Conservation (phyloP, 2,113 vertebrate genomes). For the Raja brachyura region DNA sequence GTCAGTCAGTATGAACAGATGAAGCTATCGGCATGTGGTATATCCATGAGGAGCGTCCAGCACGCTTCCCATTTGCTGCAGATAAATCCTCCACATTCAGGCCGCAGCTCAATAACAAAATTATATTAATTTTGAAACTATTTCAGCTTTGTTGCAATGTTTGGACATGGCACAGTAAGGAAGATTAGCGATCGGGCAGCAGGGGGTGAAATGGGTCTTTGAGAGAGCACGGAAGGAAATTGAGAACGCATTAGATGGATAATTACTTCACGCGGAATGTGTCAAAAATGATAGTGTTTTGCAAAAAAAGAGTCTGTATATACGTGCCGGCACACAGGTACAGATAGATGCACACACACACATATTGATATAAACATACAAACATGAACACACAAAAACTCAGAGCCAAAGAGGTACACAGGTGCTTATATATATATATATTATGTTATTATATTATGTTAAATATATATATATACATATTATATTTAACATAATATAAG, state of each 20-base stretch:
- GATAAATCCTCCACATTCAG: slow-evolving; percentile 1
- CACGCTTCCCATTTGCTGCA: background rate
- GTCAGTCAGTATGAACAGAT: background rate
- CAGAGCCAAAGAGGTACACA: no score
- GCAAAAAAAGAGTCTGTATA: background rate
- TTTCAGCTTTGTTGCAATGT: slow-evolving; percentile 21
- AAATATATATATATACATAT: no score
- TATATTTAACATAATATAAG: no score
- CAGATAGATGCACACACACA: background rate
- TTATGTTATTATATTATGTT: no score
- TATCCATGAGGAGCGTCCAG: background rate
- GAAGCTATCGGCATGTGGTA: background rate
- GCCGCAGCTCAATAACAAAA: background rate
- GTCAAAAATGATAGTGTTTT: slow-evolving; percentile 16
- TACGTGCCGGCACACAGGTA: background rate
- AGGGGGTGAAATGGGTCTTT: slow-evolving; percentile 23
- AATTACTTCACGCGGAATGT: slow-evolving; percentile 21
- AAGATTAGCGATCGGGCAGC: slow-evolving; percentile 15
- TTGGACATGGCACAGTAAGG: slow-evolving; percentile 24
- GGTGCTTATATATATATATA: no score
- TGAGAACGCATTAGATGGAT: slow-evolving; percentile 3
- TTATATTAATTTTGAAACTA: slow-evolving; percentile 26
- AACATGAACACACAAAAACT: no score
- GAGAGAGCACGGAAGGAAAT: background rate
- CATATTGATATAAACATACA: background rate